Conservation (phyloP, 2,113 vertebrate genomes). For the Albula glossodonta region DNA sequence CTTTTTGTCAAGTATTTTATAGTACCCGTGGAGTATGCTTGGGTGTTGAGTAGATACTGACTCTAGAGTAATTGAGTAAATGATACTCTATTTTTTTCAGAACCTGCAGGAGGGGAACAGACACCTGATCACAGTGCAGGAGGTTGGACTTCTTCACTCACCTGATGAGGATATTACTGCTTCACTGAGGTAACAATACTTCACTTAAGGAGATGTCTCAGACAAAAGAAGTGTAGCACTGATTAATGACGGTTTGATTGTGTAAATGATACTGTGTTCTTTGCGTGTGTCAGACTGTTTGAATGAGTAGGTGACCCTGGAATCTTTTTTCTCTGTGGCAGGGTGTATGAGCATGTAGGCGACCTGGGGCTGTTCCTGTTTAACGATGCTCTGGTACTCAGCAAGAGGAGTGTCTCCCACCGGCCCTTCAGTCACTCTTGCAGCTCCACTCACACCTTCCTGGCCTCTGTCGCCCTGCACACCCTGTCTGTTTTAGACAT, state of each 20-base stretch:
- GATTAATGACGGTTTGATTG: too few species aligned
- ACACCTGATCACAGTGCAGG: constrained; percentile 74
- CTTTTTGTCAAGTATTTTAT: too few species aligned
- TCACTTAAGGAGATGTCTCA: not conserved
- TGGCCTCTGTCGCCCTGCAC: constrained; percentile 70
- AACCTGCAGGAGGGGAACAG: constrained; percentile 73
- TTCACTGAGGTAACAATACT: constrained; percentile 69
- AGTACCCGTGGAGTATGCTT: too few species aligned
- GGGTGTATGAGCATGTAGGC: constrained; percentile 64
- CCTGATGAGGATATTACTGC: constrained; percentile 64
- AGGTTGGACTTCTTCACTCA: constrained; percentile 71
- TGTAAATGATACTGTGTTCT: too few species aligned
- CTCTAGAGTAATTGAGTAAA: not conserved
- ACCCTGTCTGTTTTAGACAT: constrained; percentile 67
- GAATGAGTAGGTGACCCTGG: not conserved
- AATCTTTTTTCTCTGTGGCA: constrained; percentile 30
- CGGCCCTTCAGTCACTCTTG: constrained; percentile 64
- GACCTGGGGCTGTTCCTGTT: constrained; percentile 82
- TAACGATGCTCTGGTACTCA: constrained; percentile 70
- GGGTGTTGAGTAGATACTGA: too few species aligned
- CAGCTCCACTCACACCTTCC: constrained; percentile 70
- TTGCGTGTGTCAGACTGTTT: not conserved
- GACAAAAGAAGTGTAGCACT: not conserved
- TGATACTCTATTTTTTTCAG: constrained; percentile 49
- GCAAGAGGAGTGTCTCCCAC: constrained; percentile 50